Base-by-base conservation (phyloP, 2,888 invertebrate genomes). In the Drosophila macrospina region DNA sequence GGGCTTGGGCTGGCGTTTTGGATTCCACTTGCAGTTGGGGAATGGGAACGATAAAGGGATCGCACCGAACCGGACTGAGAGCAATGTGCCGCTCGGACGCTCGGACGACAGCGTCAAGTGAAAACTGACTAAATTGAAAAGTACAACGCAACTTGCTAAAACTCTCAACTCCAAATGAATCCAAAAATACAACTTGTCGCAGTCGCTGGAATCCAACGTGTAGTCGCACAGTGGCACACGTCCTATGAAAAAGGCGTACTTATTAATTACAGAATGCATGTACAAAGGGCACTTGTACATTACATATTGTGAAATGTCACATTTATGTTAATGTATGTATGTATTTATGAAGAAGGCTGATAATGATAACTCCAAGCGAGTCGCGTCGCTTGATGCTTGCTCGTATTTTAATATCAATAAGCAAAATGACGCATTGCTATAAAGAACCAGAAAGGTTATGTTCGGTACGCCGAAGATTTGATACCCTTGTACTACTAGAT, bases 131-230 rank as follows among this genome's bases (percentile, higher is more conserved):
- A 59, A 76, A 62, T 47, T 36, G 37, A 28, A 55, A 56, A 67
- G 57, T 45, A 50, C 51, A 48, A 45, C 37, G 50, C 51, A 47
- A 54, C n/a, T 55, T 56, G 62, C 59, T 32, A 39, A 63, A 66
- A 65, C 34, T 48, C 59, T 39, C 28, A 37, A 55, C 32, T 55
- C 32, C 36, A 50, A 61, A 24, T 52, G 39, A 51, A 56, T 56
- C 69, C 56, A 77, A 82, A 80, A 85, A 82, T 79, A 64, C 50
- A 52, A 52, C 51, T 48, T 61, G 52, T 44, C 36, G 36, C 65
- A 16, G 69, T 30, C 54, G 39, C 26, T 55, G 62, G 54, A 42
- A 52, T 51, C 5, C 60, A 50, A 54, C 42, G 50, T 57, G 61
- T 20, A 30, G 11, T 36, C 24, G 64, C 67, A 76, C 76, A 56